Conservation (phyloP, 2,888 invertebrate genomes). For the Meloe dianella region DNA sequence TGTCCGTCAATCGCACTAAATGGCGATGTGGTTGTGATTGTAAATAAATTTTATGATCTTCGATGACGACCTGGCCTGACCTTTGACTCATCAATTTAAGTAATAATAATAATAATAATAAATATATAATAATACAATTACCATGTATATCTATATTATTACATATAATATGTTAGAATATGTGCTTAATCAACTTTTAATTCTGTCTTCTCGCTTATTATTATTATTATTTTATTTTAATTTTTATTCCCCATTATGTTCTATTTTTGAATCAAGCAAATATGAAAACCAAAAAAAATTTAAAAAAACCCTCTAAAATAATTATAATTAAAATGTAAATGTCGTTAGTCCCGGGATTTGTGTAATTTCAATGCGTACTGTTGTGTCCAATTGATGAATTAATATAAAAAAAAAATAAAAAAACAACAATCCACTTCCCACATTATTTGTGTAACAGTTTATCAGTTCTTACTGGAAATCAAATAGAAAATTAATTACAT, state of each 20-base stretch:
- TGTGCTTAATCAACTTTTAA: conserved; percentile 57
- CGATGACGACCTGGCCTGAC: conserved; percentile 61
- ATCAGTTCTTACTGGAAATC: background rate
- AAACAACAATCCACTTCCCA: background rate
- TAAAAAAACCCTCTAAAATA: conserved; percentile 37
- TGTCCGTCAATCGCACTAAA: conserved; percentile 49
- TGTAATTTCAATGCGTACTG: conserved; percentile 55
- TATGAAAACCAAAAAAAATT: conserved; percentile 56
- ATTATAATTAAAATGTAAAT: conserved; percentile 46
- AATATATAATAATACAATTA: conserved; percentile 52
- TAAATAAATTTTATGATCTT: conserved; percentile 52
- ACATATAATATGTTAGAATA: conserved; percentile 53
- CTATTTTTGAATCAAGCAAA: conserved; percentile 49
- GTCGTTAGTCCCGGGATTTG: conserved; percentile 58
- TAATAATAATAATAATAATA: background rate
- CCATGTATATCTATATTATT: conserved; percentile 57
- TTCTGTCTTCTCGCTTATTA: conserved; percentile 56
- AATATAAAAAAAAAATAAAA: background rate
- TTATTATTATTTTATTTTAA: conserved; percentile 25
- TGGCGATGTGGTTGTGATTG: conserved; percentile 58
- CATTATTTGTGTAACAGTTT: background rate
- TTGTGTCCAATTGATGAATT: conserved; percentile 39
- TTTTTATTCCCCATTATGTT: conserved; percentile 35
- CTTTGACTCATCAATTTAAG: conserved; percentile 56
- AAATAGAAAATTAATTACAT: conserved; percentile 45